phyloP scores from a whole-genome alignment of 2,113 vertebrate species.

The Oryzias woworae region DNA sequence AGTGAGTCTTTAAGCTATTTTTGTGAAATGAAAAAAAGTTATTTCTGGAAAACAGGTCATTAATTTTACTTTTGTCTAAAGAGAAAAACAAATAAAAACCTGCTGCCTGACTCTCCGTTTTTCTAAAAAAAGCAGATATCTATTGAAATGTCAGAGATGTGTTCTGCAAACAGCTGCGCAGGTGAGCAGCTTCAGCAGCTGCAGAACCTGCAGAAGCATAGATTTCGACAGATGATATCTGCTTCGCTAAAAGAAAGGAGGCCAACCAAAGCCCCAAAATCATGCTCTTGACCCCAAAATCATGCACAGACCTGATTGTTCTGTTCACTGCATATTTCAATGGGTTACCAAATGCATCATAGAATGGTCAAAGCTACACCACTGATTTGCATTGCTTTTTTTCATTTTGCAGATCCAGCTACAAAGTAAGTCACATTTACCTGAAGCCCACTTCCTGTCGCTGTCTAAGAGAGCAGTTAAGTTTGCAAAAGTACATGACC shows the following conservation, averaged over 20 bases:
- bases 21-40: too few relatives aligned
- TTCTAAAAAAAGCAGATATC: too few relatives aligned
- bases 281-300: not conserved
- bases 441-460: slow-evolving; percentile 14
- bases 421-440: not conserved
- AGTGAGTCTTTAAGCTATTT: too few relatives aligned
- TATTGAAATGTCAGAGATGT: too few relatives aligned
- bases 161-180: too few relatives aligned
- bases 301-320: not conserved
- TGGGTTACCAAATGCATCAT: not conserved
- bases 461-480: too few relatives aligned
- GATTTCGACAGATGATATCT: slow-evolving; percentile 24
- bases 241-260: not conserved
- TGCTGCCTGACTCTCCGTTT: too few relatives aligned
- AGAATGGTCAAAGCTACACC: slow-evolving; percentile 34
- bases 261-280: not conserved
- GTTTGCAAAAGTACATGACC: not conserved
- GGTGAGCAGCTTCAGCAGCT: not conserved
- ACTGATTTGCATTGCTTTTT: slow-evolving; percentile 3
- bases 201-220: not conserved
- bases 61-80: too few relatives aligned
- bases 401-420: not conserved
- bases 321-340: too few relatives aligned
- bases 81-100: too few relatives aligned
- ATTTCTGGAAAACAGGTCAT: too few relatives aligned